Base-by-base conservation (phyloP, 2,113 vertebrate genomes). In the Turdus rufiventris region DNA sequence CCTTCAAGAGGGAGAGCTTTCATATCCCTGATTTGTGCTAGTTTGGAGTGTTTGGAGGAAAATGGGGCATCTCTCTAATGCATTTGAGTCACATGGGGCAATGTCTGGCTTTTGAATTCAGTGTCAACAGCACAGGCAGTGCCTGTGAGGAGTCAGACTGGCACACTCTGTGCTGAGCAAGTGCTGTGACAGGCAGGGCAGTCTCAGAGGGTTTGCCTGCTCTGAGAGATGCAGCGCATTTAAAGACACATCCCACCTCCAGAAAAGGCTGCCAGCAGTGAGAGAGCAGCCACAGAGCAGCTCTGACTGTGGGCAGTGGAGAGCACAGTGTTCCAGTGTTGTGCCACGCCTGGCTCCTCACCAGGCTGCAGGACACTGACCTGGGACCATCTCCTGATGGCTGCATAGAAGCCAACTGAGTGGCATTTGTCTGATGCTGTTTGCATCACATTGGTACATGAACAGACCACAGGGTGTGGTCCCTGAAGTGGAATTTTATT, bases 381-480 rank as follows among this genome's bases (percentile, higher is more conserved):
- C 61, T 29, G 25, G 19, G 61, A 40, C 18, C 71, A 31, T 1
- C 40, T 56, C 10, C 43, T 4, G 1, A 2, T 40, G 33, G 14
- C 31, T 72, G 20, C 53, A 11, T 5, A 6, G 18, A 53, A 72
- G 25, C 10, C 48, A 54, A 20, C 38, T 9, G 16, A 60, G 28
- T 4, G 2, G 16, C 48, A 5, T 42, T 65, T 70, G 15, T 20
- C 40, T 47, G 65, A 10, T 47, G 33, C 40, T 36, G 17, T 48
- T 79, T 28, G 26, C 29, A 16, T 63, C 34, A 7, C 12, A 6
- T 68, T 26, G 68, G 15, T 54, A 17, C 6, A 0, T 25, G 5
- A 53, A 18, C 9, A 33, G 42, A 40, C 10, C 0, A 0, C 14
- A 67, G n/a, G 23, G 8, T 57, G 10, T 34, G 13, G 25, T 28